Base-by-base conservation (phyloP, 2,797 vertebrate species). In the Sciurus carolinensis region DNA sequence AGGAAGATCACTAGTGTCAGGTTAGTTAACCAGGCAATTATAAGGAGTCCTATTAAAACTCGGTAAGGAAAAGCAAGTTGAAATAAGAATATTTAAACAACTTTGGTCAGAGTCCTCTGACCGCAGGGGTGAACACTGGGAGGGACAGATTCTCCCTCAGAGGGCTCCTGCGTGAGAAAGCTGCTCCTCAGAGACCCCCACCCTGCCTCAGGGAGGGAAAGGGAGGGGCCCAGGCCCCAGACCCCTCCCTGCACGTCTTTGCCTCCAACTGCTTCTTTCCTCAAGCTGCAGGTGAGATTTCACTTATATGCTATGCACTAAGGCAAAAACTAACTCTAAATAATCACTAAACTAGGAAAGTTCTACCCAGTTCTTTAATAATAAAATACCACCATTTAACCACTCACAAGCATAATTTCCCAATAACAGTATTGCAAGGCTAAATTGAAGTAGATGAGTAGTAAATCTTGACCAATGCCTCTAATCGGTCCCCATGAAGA, bases 221-320 rank as follows among this genome's bases (percentile, higher is more conserved):
- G 5, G 9, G 1, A 7, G 33, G 12, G 28, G 7, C 8, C 36
- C 0, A 0, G 7, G 1, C 7, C 50, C 30, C 11, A 4, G 71
- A 47, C 42, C 24, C 30, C 64, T 57, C 22, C 12, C 33, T 13
- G 20, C n/a, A 42, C 4, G 10, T 6, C 1, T 54, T 11, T 54
- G 44, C 62, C 30, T 28, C 47, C 18, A 26, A 4, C 5, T 10
- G 30, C 39, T n/a, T 76, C 7, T 18, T 30, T 52, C n/a, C 13
- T 24, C 7, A 30, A 28, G 30, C 39, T 33, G 1, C 30, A 57
- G 15, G 22, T 50, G 67, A 59, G 52, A 10, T 91, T n/a, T 82
- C 47, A 50, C 13, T 26, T 69, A 64, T 80, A 66, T 18, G 8
- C 18, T 62, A 15, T 10, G 5, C 36, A 20, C 50, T 71, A 30